These are phyloP conservation scores for Lindbergichthys nudifrons DNA, from an alignment of 2,797 vertebrate species.

Conservation along the genomic window DNA sequence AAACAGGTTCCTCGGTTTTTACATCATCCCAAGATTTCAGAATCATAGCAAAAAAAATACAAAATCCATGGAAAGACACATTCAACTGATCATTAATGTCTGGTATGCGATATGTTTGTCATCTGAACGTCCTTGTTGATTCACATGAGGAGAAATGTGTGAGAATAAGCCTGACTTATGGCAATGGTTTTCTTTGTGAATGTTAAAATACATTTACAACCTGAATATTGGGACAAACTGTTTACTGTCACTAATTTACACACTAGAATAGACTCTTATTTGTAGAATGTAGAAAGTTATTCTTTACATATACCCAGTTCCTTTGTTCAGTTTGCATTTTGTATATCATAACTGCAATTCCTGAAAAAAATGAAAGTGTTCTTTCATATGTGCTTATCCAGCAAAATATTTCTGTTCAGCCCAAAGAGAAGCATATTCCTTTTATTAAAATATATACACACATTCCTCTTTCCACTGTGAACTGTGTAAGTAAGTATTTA, in stretches of 20 bases:
- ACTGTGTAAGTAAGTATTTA: conserved; percentile 75
- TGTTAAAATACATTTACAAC: conserved; percentile 85
- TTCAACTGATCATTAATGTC: conserved; percentile 83
- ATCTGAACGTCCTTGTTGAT: conserved; percentile 33
- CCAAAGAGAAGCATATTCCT: conserved; percentile 78
- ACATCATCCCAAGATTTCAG: conserved; percentile 86
- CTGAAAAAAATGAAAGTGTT: conserved; percentile 80
- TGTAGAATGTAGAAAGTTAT: conserved; percentile 84
- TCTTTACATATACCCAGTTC: conserved; percentile 80
- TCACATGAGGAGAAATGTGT: conserved; percentile 57
- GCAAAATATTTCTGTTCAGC: conserved; percentile 84
- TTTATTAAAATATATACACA: conserved; percentile 87
- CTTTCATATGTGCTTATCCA: conserved; percentile 85
- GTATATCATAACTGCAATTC: conserved; percentile 80
- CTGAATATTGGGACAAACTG: conserved; percentile 84
- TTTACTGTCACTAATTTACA: conserved; percentile 83
- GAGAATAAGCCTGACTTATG: conserved; percentile 69
- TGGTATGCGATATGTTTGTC: conserved; percentile 83
- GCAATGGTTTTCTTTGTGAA: conserved; percentile 70
- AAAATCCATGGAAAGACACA: conserved; percentile 84
- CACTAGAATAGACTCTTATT: conserved; percentile 83
- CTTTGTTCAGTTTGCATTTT: conserved; percentile 79
- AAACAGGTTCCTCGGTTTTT: conserved; percentile 75
- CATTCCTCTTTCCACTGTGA: conserved; percentile 79
- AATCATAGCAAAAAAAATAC: conserved; percentile 81